phyloP scores from a whole-genome alignment of 2,888 invertebrate species.

The Aplocera efformata region DNA sequence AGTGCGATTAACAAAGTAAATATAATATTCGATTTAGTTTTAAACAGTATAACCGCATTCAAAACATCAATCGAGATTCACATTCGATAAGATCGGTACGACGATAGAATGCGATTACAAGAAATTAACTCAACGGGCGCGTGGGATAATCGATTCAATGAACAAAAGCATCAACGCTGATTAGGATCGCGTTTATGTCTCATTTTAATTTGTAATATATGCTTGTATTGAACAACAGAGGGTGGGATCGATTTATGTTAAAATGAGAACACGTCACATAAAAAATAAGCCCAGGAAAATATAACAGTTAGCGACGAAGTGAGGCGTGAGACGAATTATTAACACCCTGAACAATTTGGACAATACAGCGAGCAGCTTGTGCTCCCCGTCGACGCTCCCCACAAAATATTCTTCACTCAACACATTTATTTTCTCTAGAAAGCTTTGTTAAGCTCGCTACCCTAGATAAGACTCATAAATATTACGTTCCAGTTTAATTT shows the following conservation, averaged over 20 bases:
- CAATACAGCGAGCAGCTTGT: conserved; percentile 52
- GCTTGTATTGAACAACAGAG: conserved; percentile 24
- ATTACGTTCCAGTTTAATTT: conserved; percentile 28
- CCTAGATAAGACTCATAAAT: conserved; percentile 32
- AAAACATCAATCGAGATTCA: conserved; percentile 45
- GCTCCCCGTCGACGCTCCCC: conserved; percentile 42
- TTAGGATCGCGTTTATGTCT: conserved; percentile 52
- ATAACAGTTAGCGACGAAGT: conserved; percentile 45
- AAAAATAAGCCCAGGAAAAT: too few relatives aligned
- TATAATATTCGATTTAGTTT: conserved; percentile 18
- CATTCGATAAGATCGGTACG: conserved; percentile 49
- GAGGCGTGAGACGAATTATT: conserved; percentile 62
- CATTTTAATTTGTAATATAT: conserved; percentile 39
- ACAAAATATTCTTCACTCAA: conserved; percentile 43
- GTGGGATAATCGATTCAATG: conserved; percentile 64
- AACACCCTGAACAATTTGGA: conserved; percentile 63
- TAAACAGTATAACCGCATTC: conserved; percentile 27
- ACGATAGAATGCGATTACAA: conserved; percentile 48
- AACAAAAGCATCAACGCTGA: conserved; percentile 54
- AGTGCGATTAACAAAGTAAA: conserved; percentile 17
- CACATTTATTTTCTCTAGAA: conserved; percentile 47
- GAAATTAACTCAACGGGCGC: conserved; percentile 47
- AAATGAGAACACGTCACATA: conserved; percentile 12
- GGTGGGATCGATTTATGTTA: conserved; percentile 21
- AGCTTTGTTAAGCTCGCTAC: conserved; percentile 36